Conservation (phyloP, 2,113 vertebrate species). For the Oryzias curvinotus region DNA sequence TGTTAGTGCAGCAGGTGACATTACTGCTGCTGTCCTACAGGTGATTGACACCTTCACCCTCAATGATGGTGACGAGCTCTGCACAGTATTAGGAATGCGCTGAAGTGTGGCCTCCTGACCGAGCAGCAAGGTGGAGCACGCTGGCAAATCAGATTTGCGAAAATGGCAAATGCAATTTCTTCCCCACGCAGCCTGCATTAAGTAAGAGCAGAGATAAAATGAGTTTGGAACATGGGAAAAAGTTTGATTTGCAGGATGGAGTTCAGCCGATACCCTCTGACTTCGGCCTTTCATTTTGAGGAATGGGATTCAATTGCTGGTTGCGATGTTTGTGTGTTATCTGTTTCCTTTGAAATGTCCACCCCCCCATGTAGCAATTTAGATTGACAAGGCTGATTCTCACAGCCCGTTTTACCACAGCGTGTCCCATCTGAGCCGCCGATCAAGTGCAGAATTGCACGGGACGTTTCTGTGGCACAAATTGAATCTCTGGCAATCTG, state of each 20-base stretch:
- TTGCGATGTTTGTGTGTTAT: conserved; percentile 47
- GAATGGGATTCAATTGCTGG: conserved; percentile 29
- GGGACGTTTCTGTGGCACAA: conserved; percentile 65
- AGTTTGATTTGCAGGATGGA: conserved; percentile 14
- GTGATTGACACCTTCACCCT: conserved; percentile 56
- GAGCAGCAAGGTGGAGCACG: conserved; percentile 12
- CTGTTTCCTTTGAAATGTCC: conserved; percentile 41
- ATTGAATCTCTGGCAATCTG: conserved; percentile 76
- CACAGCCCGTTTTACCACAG: conserved; percentile 43
- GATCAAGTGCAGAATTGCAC: conserved; percentile 60
- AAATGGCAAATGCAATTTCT: conserved; percentile 34
- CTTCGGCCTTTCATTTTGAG: conserved; percentile 24
- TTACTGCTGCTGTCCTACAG: conserved; percentile 7
- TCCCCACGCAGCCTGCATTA: conserved; percentile 4
- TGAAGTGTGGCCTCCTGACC: conserved; percentile 10
- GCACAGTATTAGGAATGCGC: conserved; percentile 13
- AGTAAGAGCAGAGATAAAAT: conserved; percentile 6
- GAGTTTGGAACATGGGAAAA: conserved; percentile 14
- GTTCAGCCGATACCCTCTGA: conserved; percentile 16
- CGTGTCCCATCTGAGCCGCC: conserved; percentile 52
- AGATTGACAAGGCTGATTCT: conserved; percentile 70
- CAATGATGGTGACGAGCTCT: conserved; percentile 30
- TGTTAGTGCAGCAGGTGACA: too few species aligned
- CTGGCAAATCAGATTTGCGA: conserved; percentile 32
- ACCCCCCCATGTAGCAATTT: conserved; percentile 47